phyloP scores from a whole-genome alignment of 2,113 vertebrate species.

The Malurus cyaneus region DNA sequence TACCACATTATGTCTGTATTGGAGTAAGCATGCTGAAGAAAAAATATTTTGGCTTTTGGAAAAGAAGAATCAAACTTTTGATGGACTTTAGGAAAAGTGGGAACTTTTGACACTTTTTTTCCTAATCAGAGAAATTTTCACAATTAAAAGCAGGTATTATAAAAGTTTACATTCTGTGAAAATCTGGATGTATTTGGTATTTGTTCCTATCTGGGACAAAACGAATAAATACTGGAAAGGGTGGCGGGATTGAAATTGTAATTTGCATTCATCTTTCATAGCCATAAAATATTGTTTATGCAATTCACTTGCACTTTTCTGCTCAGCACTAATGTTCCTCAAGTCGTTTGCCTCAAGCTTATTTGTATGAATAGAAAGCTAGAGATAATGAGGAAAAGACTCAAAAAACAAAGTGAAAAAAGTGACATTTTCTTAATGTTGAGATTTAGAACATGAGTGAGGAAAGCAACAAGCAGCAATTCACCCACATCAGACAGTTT shows the following conservation, averaged over 20 bases:
- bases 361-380: background rate
- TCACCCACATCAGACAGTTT: background rate
- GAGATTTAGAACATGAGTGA: background rate
- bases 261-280: background rate
- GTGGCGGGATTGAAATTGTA: background rate
- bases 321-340: background rate
- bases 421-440: background rate
- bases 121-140: background rate
- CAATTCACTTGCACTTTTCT: background rate
- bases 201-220: background rate
- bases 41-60: background rate
- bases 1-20: background rate
- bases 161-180: background rate
- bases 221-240: background rate
- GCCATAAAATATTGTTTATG: background rate
- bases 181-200: background rate
- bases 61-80: background rate
- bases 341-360: background rate
- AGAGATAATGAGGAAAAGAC: background rate
- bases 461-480: background rate
- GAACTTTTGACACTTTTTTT: background rate
- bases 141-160: background rate
- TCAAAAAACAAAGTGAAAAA: background rate
- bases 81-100: background rate
- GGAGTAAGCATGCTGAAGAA: background rate